Evolutionary conservation across 2,113 vertebrate genomes (phyloP).

Genomic region (Cyphomyrus plagiostoma): DNA sequence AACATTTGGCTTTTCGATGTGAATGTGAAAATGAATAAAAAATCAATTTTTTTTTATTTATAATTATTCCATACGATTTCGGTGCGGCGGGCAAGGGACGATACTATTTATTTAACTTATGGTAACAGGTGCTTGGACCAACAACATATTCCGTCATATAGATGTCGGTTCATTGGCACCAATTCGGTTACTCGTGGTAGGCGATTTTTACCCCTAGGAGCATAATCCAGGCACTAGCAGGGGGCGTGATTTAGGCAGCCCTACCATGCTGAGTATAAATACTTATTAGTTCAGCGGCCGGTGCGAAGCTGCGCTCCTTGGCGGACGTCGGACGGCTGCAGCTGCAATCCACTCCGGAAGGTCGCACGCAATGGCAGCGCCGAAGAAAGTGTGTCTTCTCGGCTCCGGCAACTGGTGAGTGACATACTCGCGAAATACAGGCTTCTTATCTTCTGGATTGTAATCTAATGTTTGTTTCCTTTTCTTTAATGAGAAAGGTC

Average conservation of each 20-base stretch:
- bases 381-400: constrained; percentile 79
- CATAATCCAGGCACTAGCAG: neutral
- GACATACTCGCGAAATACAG: neutral
- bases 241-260: constrained; percentile 35
- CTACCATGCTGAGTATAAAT: constrained; percentile 53
- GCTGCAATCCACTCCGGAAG: constrained; percentile 29
- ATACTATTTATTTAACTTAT: neutral
- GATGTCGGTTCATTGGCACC: neutral
- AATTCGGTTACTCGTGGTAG: neutral
- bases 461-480: neutral
- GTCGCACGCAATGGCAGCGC: constrained; percentile 48
- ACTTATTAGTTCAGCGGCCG: constrained; percentile 29
- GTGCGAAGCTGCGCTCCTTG: neutral
- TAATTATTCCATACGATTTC: neutral
- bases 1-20: neutral
- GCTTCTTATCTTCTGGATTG: neutral
- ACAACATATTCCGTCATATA: neutral
- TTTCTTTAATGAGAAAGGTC: neutral
- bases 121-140: neutral
- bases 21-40: neutral
- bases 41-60: neutral
- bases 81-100: neutral
- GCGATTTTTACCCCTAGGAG: neutral
- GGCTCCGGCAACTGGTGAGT: constrained; percentile 96
- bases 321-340: neutral